Conservation (phyloP, 2,888 invertebrate genomes). For the Lampropteryx suffumata region DNA sequence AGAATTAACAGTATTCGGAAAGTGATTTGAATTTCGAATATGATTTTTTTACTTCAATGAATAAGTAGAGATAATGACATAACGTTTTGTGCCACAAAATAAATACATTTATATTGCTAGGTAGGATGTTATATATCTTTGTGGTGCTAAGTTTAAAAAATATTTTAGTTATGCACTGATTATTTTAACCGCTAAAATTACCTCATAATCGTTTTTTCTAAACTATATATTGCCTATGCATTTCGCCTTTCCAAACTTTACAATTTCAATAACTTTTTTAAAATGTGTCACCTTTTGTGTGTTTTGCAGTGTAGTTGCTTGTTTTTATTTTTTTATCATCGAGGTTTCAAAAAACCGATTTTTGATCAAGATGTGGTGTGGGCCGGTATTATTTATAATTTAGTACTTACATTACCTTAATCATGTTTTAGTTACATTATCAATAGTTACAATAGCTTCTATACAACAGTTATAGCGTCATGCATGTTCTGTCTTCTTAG, state of each 20-base stretch:
- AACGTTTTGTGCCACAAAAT: not conserved
- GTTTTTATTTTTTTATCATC: not conserved
- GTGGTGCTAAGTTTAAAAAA: not conserved
- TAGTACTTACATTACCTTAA: too few species aligned
- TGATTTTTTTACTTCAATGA: too few species aligned
- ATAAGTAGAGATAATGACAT: too few species aligned
- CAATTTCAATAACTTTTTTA: constrained; percentile 1
- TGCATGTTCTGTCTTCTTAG: too few species aligned
- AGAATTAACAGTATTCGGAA: not conserved
- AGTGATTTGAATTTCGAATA: not conserved
- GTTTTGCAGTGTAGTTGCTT: not conserved
- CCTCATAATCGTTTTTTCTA: too few species aligned
- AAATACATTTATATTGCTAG: not conserved
- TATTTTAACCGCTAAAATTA: not conserved
- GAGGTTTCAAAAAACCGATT: constrained; percentile 2
- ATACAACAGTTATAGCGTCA: too few species aligned
- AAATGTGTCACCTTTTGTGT: not conserved
- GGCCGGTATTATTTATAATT: constrained; percentile 6
- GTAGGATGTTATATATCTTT: not conserved
- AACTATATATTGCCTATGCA: not conserved
- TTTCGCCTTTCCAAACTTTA: constrained; percentile 23
- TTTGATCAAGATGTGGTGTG: constrained; percentile 55
- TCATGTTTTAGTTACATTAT: too few species aligned
- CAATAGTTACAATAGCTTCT: too few species aligned
- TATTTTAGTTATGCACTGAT: not conserved